phyloP scores from a whole-genome alignment of 2,888 invertebrate species.

The Sminthurinus aureus region DNA sequence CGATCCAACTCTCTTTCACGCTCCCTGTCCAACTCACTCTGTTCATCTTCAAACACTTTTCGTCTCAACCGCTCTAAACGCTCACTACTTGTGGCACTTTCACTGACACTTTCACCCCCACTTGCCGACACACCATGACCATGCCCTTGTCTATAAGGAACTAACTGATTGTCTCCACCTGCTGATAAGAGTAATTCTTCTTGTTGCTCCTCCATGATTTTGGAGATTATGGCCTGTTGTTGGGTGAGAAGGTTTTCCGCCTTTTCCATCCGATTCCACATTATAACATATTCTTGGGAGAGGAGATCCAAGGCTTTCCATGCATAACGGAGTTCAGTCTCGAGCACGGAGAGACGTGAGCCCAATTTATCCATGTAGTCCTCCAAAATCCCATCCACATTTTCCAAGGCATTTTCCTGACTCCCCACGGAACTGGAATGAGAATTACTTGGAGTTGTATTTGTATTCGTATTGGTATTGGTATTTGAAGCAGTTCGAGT shows the following conservation, averaged over 20 bases:
- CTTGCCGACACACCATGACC: not conserved
- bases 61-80: not conserved
- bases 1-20: conserved; percentile 6
- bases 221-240: conserved; percentile 89
- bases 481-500: conserved; percentile 5
- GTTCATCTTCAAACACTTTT: conserved; percentile 30
- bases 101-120: not conserved
- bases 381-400: conserved; percentile 68
- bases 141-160: not conserved
- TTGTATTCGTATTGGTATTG: not conserved
- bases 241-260: conserved; percentile 85
- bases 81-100: conserved; percentile 23
- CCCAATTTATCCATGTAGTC: conserved; percentile 88
- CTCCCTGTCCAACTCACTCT: conserved; percentile 21
- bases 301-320: conserved; percentile 90
- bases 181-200: conserved; percentile 42
- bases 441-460: conserved; percentile 1
- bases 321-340: conserved; percentile 89
- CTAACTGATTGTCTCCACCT: not conserved
- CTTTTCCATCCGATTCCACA: conserved; percentile 92
- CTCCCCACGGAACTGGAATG: conserved; percentile 29
- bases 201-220: conserved; percentile 72
- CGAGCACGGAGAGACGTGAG: conserved; percentile 83
- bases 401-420: conserved; percentile 54
- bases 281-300: conserved; percentile 90